Base-by-base conservation (phyloP, 1,140 invertebrate species). In the Drosophila santomea region DNA sequence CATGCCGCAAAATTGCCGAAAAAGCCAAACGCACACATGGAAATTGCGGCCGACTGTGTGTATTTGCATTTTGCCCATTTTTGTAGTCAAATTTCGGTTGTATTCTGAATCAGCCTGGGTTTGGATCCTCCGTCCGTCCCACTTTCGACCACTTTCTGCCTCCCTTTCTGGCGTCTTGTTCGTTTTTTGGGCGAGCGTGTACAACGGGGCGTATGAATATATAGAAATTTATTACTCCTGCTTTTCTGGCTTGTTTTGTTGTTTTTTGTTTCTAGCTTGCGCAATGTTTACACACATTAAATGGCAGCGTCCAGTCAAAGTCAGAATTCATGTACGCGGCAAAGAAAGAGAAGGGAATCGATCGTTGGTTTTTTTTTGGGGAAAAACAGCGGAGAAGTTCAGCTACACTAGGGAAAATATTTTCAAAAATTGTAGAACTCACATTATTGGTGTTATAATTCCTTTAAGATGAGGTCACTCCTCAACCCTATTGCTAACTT, bases 11-110 rank as follows among this genome's bases (percentile, higher is more conserved):
- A 83, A 86, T 80, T 88, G 84, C 83, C 80, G 83, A 89, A 89
- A 85, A 86, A 83, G 69, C 74, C 78, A 73, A 71, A 74, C 74
- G 54, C 56, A 78, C 63, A 52, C 78, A 73, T 55, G 61, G 54
- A 61, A 50, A 38, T 38, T 71, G 45, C 48, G 67, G 78, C 58
- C 60, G 50, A 36, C 50, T 52, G 50, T 79, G 51, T 80, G 72
- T 84, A 69, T 84, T 84, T 83, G 84, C 74, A 88, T 88, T 88
- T 88, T 88, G 83, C 79, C 83, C 83, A 88, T 88, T 88, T 88
- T 88, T 89, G 83, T 89, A 88, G 75, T 89, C 79, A 83, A 89
- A 83, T 80, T 89, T 83, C 79, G 63, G 69, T 76, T 60, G 62
- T 82, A 71, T 63, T 88, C 83, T 88, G 83, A 86, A 76, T 88